Conservation (phyloP, 2,797 vertebrate genomes). For the Ptychadena robeensis region DNA sequence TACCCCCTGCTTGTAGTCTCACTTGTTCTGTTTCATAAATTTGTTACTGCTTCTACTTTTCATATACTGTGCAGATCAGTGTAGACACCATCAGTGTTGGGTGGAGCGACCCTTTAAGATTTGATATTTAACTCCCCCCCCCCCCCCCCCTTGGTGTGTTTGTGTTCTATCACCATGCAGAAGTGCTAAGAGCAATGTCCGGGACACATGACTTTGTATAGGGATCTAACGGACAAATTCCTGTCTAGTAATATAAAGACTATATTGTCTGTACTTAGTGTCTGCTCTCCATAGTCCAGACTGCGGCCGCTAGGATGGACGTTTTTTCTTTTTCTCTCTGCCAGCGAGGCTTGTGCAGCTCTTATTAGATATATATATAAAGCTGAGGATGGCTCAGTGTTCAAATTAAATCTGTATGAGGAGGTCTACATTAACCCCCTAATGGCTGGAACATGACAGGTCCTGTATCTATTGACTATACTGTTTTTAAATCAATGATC, state of each 20-base stretch:
- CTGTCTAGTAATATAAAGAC: slow-evolving; percentile 47
- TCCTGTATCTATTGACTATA: no score
- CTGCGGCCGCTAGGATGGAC: slow-evolving; percentile 18
- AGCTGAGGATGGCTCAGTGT: not conserved
- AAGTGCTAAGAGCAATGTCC: slow-evolving; percentile 23
- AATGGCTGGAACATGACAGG: not conserved
- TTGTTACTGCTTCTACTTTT: not conserved
- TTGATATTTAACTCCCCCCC: not conserved
- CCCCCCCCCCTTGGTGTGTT: not conserved
- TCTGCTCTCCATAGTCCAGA: slow-evolving; percentile 18
- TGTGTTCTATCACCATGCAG: not conserved
- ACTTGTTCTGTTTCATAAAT: not conserved
- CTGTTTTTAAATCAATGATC: no score
- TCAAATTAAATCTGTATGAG: slow-evolving; percentile 22
- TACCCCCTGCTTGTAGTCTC: not conserved
- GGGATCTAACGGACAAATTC: slow-evolving; percentile 29
- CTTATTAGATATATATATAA: slow-evolving; percentile 2
- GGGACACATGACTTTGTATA: slow-evolving; percentile 48
- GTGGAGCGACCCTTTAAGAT: not conserved
- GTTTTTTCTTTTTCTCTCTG: not conserved
- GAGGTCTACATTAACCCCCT: slow-evolving; percentile 8
- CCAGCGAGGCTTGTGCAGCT: not conserved
- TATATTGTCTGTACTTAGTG: slow-evolving; percentile 41
- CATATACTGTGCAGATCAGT: not conserved
- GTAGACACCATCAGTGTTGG: not conserved